phyloP scores from a whole-genome alignment of 2,888 invertebrate species.

The Cephus sareptanus region DNA sequence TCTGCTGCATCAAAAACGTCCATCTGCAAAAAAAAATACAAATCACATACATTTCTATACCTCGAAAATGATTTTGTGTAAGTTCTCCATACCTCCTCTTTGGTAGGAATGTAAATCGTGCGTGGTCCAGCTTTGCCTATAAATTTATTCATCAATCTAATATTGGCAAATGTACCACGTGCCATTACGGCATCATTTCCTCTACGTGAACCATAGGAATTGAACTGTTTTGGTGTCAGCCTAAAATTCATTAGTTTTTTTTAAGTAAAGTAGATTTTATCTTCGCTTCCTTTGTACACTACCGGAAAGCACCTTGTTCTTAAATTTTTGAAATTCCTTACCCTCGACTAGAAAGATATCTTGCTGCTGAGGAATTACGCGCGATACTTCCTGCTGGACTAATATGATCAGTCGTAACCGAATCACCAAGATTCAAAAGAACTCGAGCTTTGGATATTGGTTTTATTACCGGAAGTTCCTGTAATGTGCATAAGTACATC shows the following conservation, averaged over 20 bases:
- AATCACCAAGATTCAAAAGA: conserved; percentile 91
- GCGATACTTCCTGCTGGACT: conserved; percentile 98
- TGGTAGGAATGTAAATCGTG: conserved; percentile 88
- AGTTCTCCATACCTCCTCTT: conserved; percentile 74
- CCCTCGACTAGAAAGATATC: conserved; percentile 81
- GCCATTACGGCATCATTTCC: conserved; percentile 99
- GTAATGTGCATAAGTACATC: conserved; percentile 26
- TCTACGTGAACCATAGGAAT: conserved; percentile 96
- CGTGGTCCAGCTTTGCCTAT: conserved; percentile 82
- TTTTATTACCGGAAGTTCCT: conserved; percentile 73
- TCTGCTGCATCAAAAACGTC: conserved; percentile 96
- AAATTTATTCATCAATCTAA: conserved; percentile 93
- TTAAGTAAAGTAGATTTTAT: neutral
- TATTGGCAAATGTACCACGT: conserved; percentile 98
- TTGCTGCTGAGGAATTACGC: conserved; percentile 91
- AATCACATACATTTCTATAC: conserved; percentile 11
- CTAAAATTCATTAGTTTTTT: conserved; percentile 63
- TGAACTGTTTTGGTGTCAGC: conserved; percentile 92
- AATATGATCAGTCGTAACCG: conserved; percentile 98
- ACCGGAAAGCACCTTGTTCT: neutral
- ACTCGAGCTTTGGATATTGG: conserved; percentile 81
- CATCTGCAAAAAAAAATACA: conserved; percentile 69
- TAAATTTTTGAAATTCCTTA: conserved; percentile 58
- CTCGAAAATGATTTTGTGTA: conserved; percentile 1
- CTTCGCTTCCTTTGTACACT: neutral